Evolutionary conservation across 30 jellyfish, hydroid and myxozoan genomes (phyloP), one percentile per base, ranked within the genome.

Genomic region (Chrysaora quinquecirrha): DNA sequence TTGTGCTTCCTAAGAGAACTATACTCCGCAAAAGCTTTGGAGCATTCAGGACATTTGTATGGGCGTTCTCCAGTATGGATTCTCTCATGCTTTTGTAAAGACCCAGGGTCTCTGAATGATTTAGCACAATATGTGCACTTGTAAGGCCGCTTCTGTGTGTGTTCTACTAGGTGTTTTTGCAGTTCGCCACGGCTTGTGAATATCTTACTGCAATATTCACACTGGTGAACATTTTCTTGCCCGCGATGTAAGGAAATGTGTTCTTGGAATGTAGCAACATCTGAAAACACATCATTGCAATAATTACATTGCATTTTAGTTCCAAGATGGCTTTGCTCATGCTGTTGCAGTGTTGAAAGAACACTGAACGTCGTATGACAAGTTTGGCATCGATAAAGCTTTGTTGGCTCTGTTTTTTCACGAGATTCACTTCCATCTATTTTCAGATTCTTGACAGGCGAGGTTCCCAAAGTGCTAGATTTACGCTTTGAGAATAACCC

Each of bases 41-140:
- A 50, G 72, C 98, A 93, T 35, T 73, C 64, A 20, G 46, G 20
- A 73, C 98, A 93, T 16, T 73, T 84, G 82, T 70, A 93, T 2
- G 98, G 98, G 16, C 89, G 89, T 49, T 93, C 98, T 1, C 98
- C 98, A 4, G 98, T 93, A 76, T 93, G 98, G 21, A 93, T 93
- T 22, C 98, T 52, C 71, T 80, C 98, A 48, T 93, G 98, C 68
- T 93, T 93, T 31, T 77, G 92, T 24, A 93, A 78, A 10, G 98
- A 93, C 32, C 98, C 98, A 32, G 99, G 97, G 78, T 95, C 99
- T 16, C 99, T 52, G 79, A 95, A 95, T 0, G 95, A 66, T 62
- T 95, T 95, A 3, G 77, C 34, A 56, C 99, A 95, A 61, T 88
- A 96, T 54, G 80, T 43, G 87, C 99, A 95, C 32, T 54, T 62